Evolutionary conservation across 2,113 vertebrate genomes (phyloP).

Genomic region (Phrynosoma blainvillii): DNA sequence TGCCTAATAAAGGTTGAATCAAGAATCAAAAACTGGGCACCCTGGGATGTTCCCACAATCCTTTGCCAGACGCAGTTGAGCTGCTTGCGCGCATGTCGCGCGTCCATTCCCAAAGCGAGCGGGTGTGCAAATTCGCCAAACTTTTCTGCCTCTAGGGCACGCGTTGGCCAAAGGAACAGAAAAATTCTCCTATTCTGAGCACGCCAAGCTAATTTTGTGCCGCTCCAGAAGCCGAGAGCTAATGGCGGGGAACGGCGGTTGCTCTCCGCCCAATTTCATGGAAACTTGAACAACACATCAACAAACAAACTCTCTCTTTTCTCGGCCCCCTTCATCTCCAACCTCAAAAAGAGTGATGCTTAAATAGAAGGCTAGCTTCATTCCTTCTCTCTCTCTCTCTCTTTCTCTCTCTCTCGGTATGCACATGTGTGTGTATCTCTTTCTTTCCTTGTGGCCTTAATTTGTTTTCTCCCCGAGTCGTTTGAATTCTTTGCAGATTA

Average conservation of each 20-base stretch:
- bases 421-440: neutral
- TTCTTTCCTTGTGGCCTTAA: conserved; percentile 59
- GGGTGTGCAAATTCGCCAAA: too few relatives aligned
- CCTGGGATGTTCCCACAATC: too few relatives aligned
- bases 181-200: neutral
- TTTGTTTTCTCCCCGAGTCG: conserved; percentile 66
- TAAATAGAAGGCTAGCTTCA: conserved; percentile 62
- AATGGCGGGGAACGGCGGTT: conserved; percentile 21
- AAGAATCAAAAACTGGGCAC: too few relatives aligned
- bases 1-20: too few relatives aligned
- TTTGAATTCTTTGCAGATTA: conserved; percentile 75
- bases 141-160: neutral
- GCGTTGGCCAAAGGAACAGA: neutral
- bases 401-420: neutral
- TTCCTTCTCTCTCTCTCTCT: conserved; percentile 41
- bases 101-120: too few relatives aligned
- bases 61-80: too few relatives aligned
- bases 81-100: too few relatives aligned
- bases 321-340: neutral
- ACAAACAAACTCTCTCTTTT: conserved; percentile 36
- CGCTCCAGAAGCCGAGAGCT: conserved; percentile 22
- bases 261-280: conserved; percentile 42
- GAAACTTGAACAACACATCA: conserved; percentile 52
- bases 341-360: conserved; percentile 63
- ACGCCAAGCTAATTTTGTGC: neutral